Evolutionary conservation across 2,113 vertebrate species (phyloP).

Genomic region (Reinhardtius hippoglossoides): DNA sequence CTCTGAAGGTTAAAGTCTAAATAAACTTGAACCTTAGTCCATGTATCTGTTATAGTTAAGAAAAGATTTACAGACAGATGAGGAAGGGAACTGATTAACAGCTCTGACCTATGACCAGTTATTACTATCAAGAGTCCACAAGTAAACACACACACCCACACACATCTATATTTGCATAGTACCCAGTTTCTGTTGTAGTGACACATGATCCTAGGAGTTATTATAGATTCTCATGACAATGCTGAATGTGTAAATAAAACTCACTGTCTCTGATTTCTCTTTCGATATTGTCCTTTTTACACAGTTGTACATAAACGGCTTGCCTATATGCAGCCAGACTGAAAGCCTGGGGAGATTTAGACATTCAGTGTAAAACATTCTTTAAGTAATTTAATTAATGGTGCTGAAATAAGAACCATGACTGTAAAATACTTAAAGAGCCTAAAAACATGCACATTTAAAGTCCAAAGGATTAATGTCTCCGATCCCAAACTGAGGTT

Average conservation of each 20-base stretch:
- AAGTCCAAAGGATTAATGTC: too few species aligned
- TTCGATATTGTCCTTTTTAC: background rate
- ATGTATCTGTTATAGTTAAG: background rate
- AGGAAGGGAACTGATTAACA: slow-evolving; percentile 27
- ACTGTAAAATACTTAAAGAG: too few species aligned
- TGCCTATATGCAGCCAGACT: background rate
- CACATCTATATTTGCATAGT: background rate
- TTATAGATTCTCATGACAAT: slow-evolving; percentile 31
- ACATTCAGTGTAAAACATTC: background rate
- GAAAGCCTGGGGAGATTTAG: background rate
- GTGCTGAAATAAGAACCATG: too few species aligned
- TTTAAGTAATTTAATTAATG: background rate
- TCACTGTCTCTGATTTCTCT: background rate
- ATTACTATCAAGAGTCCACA: background rate
- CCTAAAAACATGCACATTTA: too few species aligned
- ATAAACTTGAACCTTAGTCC: background rate
- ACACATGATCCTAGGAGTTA: background rate
- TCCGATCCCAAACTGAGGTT: too few species aligned
- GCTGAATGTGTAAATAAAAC: slow-evolving; percentile 34
- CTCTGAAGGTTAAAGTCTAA: slow-evolving; percentile 23
- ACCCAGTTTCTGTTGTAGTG: slow-evolving; percentile 9
- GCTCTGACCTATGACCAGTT: slow-evolving; percentile 23
- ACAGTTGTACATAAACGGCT: background rate
- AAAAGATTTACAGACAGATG: slow-evolving; percentile 16
- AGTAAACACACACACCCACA: background rate